phyloP scores from a whole-genome alignment of 2,797 vertebrate genomes.

The Sebastes itinus region DNA sequence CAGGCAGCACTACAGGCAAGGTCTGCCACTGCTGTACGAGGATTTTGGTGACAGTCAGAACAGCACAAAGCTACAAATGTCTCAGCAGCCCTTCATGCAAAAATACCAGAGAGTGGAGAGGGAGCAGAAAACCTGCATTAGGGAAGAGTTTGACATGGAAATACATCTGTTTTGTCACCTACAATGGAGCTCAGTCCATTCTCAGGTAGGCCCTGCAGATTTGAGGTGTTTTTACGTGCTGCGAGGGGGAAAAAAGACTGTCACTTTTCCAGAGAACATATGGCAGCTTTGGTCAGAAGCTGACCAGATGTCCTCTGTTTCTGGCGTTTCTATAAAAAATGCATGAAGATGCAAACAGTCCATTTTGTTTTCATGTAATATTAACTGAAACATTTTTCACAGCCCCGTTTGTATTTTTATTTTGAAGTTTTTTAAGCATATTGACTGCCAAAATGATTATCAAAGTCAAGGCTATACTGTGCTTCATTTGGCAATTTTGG shows the following conservation, averaged over 20 bases:
- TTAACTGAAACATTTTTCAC: background rate
- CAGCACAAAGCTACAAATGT: slow-evolving; percentile 44
- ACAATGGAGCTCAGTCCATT: background rate
- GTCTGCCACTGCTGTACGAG: slow-evolving; percentile 51
- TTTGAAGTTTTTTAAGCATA: background rate
- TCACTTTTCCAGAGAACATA: background rate
- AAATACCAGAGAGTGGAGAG: slow-evolving; percentile 17
- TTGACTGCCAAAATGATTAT: background rate
- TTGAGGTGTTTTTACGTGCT: background rate
- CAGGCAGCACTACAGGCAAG: slow-evolving; percentile 63
- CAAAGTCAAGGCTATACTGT: background rate
- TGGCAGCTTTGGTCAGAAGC: background rate
- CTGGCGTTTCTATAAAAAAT: background rate
- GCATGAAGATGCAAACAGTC: background rate
- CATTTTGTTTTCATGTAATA: background rate
- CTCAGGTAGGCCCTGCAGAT: background rate
- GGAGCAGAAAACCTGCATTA: slow-evolving; percentile 5
- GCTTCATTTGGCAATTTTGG: background rate
- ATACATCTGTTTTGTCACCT: slow-evolving; percentile 10
- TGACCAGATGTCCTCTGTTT: background rate
- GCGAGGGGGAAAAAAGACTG: background rate
- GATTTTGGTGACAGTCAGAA: slow-evolving; percentile 22
- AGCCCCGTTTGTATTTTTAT: background rate
- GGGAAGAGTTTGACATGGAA: slow-evolving; percentile 12
- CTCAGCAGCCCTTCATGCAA: slow-evolving; percentile 14